A percentile compares a stretch with the other conserved stretches of the same genome.
Conservation (phyloP, 2,888 invertebrate species). For the Orthonychiurus folsomi region DNA sequence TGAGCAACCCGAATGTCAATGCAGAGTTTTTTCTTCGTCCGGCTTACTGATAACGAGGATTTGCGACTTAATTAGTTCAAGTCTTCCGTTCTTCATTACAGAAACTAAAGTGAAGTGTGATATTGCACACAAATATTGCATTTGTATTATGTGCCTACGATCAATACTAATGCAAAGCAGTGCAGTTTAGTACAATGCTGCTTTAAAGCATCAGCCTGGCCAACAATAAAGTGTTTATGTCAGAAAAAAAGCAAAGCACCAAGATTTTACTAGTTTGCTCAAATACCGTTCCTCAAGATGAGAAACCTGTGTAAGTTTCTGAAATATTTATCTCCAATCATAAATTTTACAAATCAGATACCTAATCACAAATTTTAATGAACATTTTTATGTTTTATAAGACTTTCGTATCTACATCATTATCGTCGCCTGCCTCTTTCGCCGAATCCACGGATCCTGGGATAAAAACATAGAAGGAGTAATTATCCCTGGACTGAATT, state of each 20-base stretch:
- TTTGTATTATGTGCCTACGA: too few species aligned
- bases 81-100: not conserved
- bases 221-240: too few species aligned
- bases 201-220: too few species aligned
- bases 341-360: not conserved
- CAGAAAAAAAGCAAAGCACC: too few species aligned
- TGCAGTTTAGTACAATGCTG: too few species aligned
- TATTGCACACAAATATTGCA: not conserved
- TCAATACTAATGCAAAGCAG: not conserved
- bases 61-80: not conserved
- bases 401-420: not conserved
- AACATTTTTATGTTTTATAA: not conserved
- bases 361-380: not conserved
- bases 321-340: not conserved
- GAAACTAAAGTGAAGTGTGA: too few species aligned
- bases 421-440: not conserved
- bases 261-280: not conserved
- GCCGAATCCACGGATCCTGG: too few species aligned
- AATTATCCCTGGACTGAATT: constrained; percentile 24
- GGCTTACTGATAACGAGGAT: not conserved
- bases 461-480: not conserved
- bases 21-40: not conserved
- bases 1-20: not conserved
- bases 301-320: not conserved
- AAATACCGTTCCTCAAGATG: not conserved